phyloP scores from a whole-genome alignment of 2,113 vertebrate genomes.

The Fulica atra region DNA sequence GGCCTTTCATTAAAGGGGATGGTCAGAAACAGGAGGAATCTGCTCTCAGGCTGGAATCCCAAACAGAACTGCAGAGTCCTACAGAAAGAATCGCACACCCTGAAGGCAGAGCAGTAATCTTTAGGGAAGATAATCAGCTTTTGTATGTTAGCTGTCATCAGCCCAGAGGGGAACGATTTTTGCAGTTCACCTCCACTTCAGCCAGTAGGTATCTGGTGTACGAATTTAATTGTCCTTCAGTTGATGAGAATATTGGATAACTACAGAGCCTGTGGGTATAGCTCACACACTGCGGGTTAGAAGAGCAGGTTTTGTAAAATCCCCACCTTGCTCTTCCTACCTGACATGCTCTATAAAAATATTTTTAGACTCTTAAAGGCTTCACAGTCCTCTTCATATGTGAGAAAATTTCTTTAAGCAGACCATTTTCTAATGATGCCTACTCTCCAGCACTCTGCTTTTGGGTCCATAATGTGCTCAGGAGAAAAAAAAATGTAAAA shows the following conservation, averaged over 20 bases:
- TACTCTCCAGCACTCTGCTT: not conserved
- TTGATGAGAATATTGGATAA: slow-evolving; percentile 1
- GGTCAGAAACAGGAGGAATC: not conserved
- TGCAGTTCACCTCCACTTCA: not conserved
- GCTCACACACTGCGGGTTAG: not conserved
- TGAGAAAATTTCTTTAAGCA: not conserved
- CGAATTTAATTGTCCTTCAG: not conserved
- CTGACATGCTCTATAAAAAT: not conserved
- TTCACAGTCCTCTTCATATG: not conserved
- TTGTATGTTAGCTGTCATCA: not conserved
- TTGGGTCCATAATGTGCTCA: not conserved
- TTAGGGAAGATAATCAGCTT: not conserved
- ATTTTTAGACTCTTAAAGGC: not conserved
- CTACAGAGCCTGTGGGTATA: not conserved
- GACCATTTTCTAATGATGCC: not conserved
- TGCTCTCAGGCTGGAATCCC: not conserved
- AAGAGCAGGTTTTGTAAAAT: not conserved
- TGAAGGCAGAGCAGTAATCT: not conserved
- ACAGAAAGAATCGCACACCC: not conserved
- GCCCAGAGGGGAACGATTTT: not conserved
- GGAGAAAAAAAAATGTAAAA: not conserved
- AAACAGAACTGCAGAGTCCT: not conserved
- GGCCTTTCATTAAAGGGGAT: not conserved
- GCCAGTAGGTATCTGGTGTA: not conserved
- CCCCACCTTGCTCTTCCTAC: not conserved